Base-by-base conservation (phyloP, 2,797 vertebrate genomes). In the Amblyopsis hoosieri region DNA sequence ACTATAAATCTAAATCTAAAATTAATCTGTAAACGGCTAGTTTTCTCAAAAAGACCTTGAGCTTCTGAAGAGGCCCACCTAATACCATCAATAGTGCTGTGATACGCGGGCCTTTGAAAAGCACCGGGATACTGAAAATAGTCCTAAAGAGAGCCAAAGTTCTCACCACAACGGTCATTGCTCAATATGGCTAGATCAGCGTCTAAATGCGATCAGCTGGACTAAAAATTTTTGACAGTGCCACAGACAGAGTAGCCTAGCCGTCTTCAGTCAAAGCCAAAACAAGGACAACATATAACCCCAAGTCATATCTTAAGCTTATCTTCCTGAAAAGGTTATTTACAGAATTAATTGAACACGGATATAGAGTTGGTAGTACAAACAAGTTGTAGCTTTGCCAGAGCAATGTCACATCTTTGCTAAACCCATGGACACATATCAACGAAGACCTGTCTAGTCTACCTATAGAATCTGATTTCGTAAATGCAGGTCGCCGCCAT, bases 391-490 rank as follows among this genome's bases (percentile, higher is more conserved):
- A 42, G 37, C 37, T 42, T 29, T 29, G 9, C 7, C 2, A 42
- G 1, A 42, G 8, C 2, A 48, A 7, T 48, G 47, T 3, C 17
- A 6, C 55, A 33, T 67, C 45, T n/a, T 29, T 63, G 65, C 66
- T 67, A 68, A 81, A 59, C 57, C 60, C 46, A 45, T 46, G 66
- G 51, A 13, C n/a, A 53, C 53, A 66, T 60, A 15, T 19, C n/a
- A 64, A 58, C 51, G 53, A 77, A 77, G 75, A 13, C 73, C 73
- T 57, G 3, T 58, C 47, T 12, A 31, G 31, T 14, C 12, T 12
- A 17, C 50, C 60, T 69, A 72, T 69, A 63, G 75, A 69, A 80
- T 81, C 70, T 63, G 74, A 84, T 80, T 66, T 81, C 33, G 50
- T 59, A 33, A 64, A 78, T 81, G 80, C 80, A 82, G 77, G 70